Evolutionary conservation across 2,888 invertebrate genomes (phyloP).

Genomic region (Phymatocera aterrima): DNA sequence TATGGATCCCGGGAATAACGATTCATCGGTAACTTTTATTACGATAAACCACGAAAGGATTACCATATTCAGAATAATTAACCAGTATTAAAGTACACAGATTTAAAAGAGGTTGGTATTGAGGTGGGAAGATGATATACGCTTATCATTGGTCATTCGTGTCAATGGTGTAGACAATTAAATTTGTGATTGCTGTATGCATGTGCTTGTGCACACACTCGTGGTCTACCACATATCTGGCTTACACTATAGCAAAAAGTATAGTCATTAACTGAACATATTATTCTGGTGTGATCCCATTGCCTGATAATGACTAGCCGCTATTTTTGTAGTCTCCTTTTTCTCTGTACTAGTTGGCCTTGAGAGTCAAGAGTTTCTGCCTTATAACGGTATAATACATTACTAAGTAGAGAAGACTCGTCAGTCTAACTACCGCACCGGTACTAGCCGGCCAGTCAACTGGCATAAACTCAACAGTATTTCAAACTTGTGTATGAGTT

Average conservation of each 20-base stretch:
- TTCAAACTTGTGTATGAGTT: not conserved
- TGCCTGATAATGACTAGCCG: slow-evolving; percentile 34
- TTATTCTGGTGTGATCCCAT: slow-evolving; percentile 23
- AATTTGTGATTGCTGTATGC: not conserved
- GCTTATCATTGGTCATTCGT: not conserved
- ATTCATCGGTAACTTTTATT: not conserved
- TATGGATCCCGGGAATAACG: not conserved
- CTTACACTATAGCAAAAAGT: not conserved
- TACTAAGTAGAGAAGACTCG: slow-evolving; percentile 19
- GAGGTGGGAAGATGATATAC: not conserved
- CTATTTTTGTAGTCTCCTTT: slow-evolving; percentile 53
- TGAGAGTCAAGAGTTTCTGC: slow-evolving; percentile 48
- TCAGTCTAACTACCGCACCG: slow-evolving; percentile 1
- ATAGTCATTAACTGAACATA: slow-evolving; percentile 12
- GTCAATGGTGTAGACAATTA: too few species aligned
- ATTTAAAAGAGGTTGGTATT: not conserved
- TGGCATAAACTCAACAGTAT: not conserved
- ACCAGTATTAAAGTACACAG: not conserved
- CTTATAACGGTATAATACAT: slow-evolving; percentile 39
- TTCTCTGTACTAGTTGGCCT: slow-evolving; percentile 57
- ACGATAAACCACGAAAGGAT: not conserved
- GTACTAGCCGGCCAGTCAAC: slow-evolving; percentile 5
- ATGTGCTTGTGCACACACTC: not conserved
- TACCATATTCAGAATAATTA: not conserved
- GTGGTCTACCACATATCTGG: not conserved